Conservation (phyloP, 2,113 vertebrate species). For the Epinephelus lanceolatus region DNA sequence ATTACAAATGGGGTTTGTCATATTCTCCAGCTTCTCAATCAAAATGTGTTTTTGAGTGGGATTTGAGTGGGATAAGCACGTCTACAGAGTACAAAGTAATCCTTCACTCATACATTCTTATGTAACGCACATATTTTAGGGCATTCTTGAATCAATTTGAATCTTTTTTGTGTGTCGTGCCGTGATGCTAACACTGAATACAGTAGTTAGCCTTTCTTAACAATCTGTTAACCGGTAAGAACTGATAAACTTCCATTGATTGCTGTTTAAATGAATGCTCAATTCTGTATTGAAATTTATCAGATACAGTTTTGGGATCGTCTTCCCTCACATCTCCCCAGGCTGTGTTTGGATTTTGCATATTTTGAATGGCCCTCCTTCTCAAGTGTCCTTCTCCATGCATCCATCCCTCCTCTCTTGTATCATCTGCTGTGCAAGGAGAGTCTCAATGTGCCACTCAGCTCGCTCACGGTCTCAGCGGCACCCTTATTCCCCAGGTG, state of each 20-base stretch:
- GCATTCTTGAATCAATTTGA: slow-evolving; percentile 1
- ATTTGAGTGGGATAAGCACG: slow-evolving; percentile 5
- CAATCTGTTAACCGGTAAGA: neutral
- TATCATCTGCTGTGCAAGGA: slow-evolving; percentile 13
- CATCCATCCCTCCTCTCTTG: neutral
- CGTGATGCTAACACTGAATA: neutral
- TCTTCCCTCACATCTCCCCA: neutral
- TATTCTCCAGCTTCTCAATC: slow-evolving; percentile 4
- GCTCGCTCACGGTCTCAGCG: slow-evolving; percentile 12
- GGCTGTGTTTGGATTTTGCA: neutral
- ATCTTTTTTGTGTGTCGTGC: neutral
- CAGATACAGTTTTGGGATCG: neutral
- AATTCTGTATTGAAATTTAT: neutral
- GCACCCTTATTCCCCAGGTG: slow-evolving; percentile 45
- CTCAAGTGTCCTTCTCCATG: neutral
- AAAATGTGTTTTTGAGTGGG: neutral
- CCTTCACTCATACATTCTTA: neutral
- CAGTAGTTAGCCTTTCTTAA: neutral
- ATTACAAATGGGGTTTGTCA: slow-evolving; percentile 22
- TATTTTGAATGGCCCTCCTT: slow-evolving; percentile 7
- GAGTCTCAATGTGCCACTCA: slow-evolving; percentile 26
- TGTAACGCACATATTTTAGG: neutral
- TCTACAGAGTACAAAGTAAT: slow-evolving; percentile 2
- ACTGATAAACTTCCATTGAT: too few species aligned
- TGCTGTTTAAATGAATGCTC: neutral